A percentile compares a stretch with the other conserved stretches of the same genome.
Conservation (phyloP, 2,888 invertebrate species). For the Scelioninae gen. 1 region DNA sequence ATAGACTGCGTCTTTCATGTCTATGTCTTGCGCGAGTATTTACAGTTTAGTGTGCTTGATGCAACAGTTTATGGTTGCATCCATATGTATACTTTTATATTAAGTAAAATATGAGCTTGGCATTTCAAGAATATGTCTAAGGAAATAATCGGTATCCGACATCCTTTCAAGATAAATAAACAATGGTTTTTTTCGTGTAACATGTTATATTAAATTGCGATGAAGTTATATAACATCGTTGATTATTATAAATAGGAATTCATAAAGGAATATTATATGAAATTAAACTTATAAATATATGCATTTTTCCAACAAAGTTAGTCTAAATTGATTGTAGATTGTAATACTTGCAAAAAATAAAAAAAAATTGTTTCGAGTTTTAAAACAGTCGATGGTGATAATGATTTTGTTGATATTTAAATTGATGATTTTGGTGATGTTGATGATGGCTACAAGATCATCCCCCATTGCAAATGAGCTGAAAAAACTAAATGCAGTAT, state of each 20-base stretch:
- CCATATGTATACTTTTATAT: conserved; percentile 42
- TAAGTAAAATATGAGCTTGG: conserved; percentile 36
- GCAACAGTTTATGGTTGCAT: conserved; percentile 47
- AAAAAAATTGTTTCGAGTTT: too few relatives aligned
- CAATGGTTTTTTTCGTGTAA: conserved; percentile 2
- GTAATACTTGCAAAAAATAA: too few relatives aligned
- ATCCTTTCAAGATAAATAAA: conserved; percentile 9
- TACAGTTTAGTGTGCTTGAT: conserved; percentile 47
- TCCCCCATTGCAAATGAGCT: too few relatives aligned
- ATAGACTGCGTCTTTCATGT: conserved; percentile 46
- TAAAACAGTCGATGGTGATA: too few relatives aligned
- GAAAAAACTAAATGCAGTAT: neutral
- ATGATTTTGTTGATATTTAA: too few relatives aligned
- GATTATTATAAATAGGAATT: neutral
- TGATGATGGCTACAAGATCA: too few relatives aligned
- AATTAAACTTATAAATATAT: too few relatives aligned
- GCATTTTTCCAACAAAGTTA: too few relatives aligned
- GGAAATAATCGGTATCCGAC: conserved; percentile 23
- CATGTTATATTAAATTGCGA: conserved; percentile 1
- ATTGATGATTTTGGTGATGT: too few relatives aligned
- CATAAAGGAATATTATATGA: neutral
- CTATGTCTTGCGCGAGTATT: conserved; percentile 28
- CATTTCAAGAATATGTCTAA: conserved; percentile 17
- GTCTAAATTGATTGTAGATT: too few relatives aligned
- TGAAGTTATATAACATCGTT: neutral